Percentiles rank a stretch among this genome's conserved stretches.
These are phyloP conservation scores for Pithys albifrons DNA, from an alignment of 2,113 vertebrate species.

Conservation along the genomic window DNA sequence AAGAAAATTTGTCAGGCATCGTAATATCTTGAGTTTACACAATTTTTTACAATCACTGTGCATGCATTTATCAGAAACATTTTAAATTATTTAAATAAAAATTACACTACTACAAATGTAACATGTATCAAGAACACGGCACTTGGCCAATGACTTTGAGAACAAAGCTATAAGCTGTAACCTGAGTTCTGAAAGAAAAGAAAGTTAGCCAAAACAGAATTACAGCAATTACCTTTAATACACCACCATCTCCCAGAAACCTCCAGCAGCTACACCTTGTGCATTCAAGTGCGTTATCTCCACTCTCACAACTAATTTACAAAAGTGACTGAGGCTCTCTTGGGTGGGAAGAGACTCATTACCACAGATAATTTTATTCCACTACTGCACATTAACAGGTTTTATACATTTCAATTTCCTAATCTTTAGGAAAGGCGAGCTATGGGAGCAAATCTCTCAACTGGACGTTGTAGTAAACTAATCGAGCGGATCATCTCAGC, in stretches of 20 bases:
- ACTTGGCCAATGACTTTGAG: background rate
- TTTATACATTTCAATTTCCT: background rate
- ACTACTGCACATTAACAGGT: background rate
- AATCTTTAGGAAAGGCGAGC: background rate
- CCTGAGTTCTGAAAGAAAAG: background rate
- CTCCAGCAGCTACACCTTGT: background rate
- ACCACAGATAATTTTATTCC: background rate
- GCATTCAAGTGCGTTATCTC: background rate
- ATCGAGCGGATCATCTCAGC: accelerated
- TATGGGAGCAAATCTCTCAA: background rate
- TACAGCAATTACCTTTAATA: background rate
- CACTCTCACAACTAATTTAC: background rate
- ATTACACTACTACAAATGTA: background rate
- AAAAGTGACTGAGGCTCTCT: background rate
- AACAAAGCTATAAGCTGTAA: background rate
- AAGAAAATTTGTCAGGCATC: background rate
- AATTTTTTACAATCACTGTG: background rate
- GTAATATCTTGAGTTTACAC: background rate
- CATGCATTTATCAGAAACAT: background rate
- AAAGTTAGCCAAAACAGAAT: background rate
- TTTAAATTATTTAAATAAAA: background rate
- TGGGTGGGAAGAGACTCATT: background rate
- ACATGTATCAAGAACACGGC: background rate
- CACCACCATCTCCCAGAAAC: background rate
- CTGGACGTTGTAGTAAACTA: background rate